Percentiles rank a stretch among this genome's conserved stretches.
Evolutionary conservation across 2,888 invertebrate species (phyloP).

Genomic region (Acronicta leporina): DNA sequence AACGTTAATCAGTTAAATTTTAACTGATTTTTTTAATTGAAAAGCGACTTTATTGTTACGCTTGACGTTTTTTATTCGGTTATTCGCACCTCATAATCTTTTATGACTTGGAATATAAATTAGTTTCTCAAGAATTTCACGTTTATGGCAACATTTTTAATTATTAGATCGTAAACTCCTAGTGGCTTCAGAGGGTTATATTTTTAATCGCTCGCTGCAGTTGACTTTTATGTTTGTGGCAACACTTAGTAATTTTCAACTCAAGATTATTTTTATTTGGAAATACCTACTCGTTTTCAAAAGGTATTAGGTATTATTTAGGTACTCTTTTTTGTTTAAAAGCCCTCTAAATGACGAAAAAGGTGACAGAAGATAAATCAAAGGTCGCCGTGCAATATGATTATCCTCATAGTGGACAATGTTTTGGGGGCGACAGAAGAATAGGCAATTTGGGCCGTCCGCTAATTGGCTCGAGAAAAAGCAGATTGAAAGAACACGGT

Average conservation of each 20-base stretch:
- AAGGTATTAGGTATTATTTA: too few relatives aligned
- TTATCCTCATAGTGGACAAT: slow-evolving; percentile 29
- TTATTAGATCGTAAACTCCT: slow-evolving; percentile 32
- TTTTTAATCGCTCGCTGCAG: slow-evolving; percentile 18
- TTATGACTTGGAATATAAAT: slow-evolving; percentile 54
- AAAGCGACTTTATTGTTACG: slow-evolving; percentile 25
- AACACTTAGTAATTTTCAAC: not conserved
- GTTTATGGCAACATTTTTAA: slow-evolving; percentile 51
- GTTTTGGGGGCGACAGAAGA: slow-evolving; percentile 34
- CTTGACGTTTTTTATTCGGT: slow-evolving; percentile 44
- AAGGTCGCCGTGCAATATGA: slow-evolving; percentile 23
- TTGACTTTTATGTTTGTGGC: slow-evolving; percentile 10
- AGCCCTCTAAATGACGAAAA: slow-evolving; percentile 28
- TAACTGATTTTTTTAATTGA: slow-evolving; percentile 39
- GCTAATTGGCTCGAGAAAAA: slow-evolving; percentile 40
- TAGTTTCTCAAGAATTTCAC: slow-evolving; percentile 44
- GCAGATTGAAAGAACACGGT: slow-evolving; percentile 36
- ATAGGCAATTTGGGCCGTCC: slow-evolving; percentile 34
- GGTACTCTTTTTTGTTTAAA: too few relatives aligned
- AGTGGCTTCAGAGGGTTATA: slow-evolving; percentile 6
- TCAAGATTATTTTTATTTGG: too few relatives aligned
- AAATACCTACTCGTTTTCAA: too few relatives aligned
- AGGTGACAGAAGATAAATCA: slow-evolving; percentile 41
- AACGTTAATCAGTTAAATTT: slow-evolving; percentile 21
- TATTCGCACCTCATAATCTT: slow-evolving; percentile 54